Conservation (phyloP, 2,888 invertebrate species). For the Caenorhabditis imperialis region DNA sequence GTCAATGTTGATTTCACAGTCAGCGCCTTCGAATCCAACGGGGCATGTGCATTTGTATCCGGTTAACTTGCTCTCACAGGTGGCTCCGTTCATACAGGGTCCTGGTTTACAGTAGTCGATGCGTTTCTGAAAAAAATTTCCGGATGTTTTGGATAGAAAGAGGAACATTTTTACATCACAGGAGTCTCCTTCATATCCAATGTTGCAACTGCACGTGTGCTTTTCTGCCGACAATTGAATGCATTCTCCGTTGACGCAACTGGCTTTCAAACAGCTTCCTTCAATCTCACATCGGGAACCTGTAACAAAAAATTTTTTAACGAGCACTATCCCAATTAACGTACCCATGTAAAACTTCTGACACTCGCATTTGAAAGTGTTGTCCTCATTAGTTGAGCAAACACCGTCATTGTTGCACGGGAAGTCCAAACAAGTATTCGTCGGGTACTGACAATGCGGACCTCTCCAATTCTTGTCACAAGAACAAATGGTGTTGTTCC, state of each 20-base stretch:
- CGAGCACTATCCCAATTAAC: too few relatives aligned
- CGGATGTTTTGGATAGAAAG: background rate
- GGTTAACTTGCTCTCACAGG: slow-evolving; percentile 87
- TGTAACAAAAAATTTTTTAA: slow-evolving; percentile 29
- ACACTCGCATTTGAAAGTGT: slow-evolving; percentile 63
- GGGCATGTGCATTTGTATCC: slow-evolving; percentile 78
- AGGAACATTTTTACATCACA: slow-evolving; percentile 68
- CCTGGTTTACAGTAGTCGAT: slow-evolving; percentile 70
- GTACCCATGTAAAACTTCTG: slow-evolving; percentile 67
- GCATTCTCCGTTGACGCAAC: slow-evolving; percentile 68
- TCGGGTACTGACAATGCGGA: slow-evolving; percentile 43
- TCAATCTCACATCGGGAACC: slow-evolving; percentile 67
- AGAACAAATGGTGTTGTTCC: slow-evolving; percentile 63
- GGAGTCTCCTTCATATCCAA: slow-evolving; percentile 63
- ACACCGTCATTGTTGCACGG: slow-evolving; percentile 90
- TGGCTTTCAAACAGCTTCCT: slow-evolving; percentile 64
- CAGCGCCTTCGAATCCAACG: slow-evolving; percentile 69
- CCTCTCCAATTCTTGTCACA: slow-evolving; percentile 61
- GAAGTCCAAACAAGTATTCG: slow-evolving; percentile 55
- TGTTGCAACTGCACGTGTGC: slow-evolving; percentile 65
- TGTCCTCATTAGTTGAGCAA: slow-evolving; percentile 81
- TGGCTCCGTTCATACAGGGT: slow-evolving; percentile 82
- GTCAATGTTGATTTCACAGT: slow-evolving; percentile 74
- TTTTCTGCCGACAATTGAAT: slow-evolving; percentile 62
- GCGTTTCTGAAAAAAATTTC: slow-evolving; percentile 58